Evolutionary conservation across 2,797 vertebrate genomes (phyloP).

Genomic region (Acanthis flammea): DNA sequence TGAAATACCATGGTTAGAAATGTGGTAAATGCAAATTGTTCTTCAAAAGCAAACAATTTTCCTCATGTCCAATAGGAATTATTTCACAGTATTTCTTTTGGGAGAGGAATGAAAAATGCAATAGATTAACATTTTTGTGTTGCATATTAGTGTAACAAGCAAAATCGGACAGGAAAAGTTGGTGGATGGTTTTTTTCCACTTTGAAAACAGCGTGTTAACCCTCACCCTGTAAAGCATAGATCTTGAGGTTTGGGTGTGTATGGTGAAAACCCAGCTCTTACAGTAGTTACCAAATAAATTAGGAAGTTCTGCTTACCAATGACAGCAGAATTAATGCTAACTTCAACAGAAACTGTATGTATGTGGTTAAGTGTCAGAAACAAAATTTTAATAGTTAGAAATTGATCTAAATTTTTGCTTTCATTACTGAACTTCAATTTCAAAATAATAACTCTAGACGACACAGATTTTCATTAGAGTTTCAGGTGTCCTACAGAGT

Average conservation of each 20-base stretch:
- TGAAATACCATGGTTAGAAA: background rate
- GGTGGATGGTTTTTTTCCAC: fast-evolving
- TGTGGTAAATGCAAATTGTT: background rate
- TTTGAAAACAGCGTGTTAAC: background rate
- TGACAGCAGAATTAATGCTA: background rate
- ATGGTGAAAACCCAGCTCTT: background rate
- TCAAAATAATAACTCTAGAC: background rate
- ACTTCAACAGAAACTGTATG: background rate
- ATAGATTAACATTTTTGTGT: background rate
- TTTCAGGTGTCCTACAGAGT: fast-evolving
- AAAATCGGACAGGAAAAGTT: background rate
- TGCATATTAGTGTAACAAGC: background rate
- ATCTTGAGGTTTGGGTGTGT: background rate
- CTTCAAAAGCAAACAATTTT: background rate
- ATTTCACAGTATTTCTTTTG: background rate
- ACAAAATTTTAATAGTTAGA: background rate
- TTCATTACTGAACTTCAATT: background rate
- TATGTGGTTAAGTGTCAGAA: background rate
- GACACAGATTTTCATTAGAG: background rate
- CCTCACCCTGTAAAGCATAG: background rate
- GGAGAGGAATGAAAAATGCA: background rate
- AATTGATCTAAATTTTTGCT: background rate
- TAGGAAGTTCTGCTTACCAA: background rate
- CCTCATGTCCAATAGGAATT: background rate
- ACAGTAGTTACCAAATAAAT: background rate